A percentile compares a stretch with the other conserved stretches of the same genome.
phyloP scores from a whole-genome alignment of 1,140 invertebrate genomes.

The Stegodyphus mimosarum region DNA sequence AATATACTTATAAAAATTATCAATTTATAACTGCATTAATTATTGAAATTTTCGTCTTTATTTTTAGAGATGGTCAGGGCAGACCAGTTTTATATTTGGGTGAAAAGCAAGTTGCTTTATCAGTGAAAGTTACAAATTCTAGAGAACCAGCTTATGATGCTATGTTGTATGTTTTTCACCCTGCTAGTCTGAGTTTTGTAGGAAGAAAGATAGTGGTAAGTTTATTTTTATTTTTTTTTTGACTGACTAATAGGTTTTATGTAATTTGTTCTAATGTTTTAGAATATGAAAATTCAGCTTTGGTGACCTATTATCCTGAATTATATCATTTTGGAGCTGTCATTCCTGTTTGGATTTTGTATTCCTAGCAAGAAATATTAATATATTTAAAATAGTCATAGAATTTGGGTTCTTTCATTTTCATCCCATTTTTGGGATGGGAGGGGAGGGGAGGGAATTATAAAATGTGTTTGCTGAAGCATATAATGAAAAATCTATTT shows the following conservation, averaged over 20 bases:
- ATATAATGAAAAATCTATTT: no score
- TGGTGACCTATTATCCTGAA: neutral
- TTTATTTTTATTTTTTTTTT: slow-evolving; percentile 19
- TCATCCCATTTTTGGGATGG: no score
- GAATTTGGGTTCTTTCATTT: no score
- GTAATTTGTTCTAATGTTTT: neutral
- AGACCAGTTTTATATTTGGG: slow-evolving; percentile 69
- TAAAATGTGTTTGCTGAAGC: no score
- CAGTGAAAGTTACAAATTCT: slow-evolving; percentile 80
- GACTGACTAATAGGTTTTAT: neutral
- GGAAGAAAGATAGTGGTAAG: slow-evolving; percentile 67
- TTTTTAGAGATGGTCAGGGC: slow-evolving; percentile 40
- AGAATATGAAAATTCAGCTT: neutral
- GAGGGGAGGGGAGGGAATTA: no score
- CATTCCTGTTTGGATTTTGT: no score
- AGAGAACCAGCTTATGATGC: slow-evolving; percentile 93
- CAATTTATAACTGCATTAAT: no score
- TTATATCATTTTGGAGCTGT: neutral
- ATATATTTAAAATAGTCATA: no score
- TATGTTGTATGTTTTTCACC: slow-evolving; percentile 82
- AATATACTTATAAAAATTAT: no score
- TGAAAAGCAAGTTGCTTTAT: slow-evolving; percentile 80
- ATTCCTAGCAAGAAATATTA: no score
- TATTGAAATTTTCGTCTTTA: no score
- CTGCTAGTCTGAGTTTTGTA: slow-evolving; percentile 82